Conservation (phyloP, 2,888 invertebrate genomes). For the Scaptomyza flava region DNA sequence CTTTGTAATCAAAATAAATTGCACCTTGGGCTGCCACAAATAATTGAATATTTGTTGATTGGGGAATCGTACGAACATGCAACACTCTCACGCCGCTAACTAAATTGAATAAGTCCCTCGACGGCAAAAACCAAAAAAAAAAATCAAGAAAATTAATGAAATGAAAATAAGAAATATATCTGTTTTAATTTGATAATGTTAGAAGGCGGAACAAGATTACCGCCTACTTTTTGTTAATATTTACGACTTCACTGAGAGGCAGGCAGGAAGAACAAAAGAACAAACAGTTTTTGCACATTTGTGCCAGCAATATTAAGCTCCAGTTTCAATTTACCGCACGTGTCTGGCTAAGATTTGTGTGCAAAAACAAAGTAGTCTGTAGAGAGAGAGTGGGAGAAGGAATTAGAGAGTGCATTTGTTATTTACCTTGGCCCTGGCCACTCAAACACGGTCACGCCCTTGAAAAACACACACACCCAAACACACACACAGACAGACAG, state of each 20-base stretch:
- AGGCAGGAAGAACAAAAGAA: neutral
- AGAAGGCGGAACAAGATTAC: neutral
- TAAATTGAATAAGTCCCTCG: conserved; percentile 33
- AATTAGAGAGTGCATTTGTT: conserved; percentile 18
- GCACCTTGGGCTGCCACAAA: conserved; percentile 22
- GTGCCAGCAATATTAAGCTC: conserved; percentile 18
- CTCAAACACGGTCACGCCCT: conserved; percentile 72
- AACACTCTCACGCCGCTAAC: conserved; percentile 43
- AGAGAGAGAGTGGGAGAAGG: conserved; percentile 11
- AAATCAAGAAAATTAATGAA: neutral
- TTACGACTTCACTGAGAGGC: neutral
- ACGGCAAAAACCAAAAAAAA: conserved; percentile 10
- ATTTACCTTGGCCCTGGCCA: conserved; percentile 54
- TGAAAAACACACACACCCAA: conserved; percentile 42
- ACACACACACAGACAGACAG: neutral
- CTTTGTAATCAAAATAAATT: conserved; percentile 42
- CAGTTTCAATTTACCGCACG: conserved; percentile 25
- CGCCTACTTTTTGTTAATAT: conserved; percentile 9
- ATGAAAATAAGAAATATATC: conserved; percentile 24
- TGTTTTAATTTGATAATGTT: conserved; percentile 47
- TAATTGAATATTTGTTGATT: conserved; percentile 62
- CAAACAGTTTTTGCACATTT: conserved; percentile 10
- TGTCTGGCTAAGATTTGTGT: conserved; percentile 44
- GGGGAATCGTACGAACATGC: conserved; percentile 29
- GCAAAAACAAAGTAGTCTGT: conserved; percentile 19